Base-by-base conservation (phyloP, 2,113 vertebrate genomes). In the Larimichthys crocea region DNA sequence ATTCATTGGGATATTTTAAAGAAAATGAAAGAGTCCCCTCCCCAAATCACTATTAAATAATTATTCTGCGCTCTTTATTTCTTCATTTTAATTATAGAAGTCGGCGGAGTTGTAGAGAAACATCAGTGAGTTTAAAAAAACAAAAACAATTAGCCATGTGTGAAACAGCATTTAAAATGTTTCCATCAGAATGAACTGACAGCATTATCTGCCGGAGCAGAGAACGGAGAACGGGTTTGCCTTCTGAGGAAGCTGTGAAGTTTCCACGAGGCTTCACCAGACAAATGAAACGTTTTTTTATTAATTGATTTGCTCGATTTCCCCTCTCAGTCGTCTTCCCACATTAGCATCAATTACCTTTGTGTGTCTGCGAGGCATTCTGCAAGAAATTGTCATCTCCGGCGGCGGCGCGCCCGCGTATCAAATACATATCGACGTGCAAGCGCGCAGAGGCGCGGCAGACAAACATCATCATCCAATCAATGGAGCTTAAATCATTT, bases 131-230 rank as follows among this genome's bases (percentile, higher is more conserved):
- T 74, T 65, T 6, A 60, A 89, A 85, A 60, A 89, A 85, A 35
- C 90, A 83, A 72, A 82, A 56, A 87, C 65, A 84, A 91, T 90
- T 86, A 93, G 40, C 82, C 75, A 53, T 78, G 85, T 87, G 83
- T 91, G 90, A 92, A 92, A 83, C 87, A 60, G 70, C 84, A 89
- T 90, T 90, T 76, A 82, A 87, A 88, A 67, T 79, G 73, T 92
- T 90, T 90, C 70, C 80, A 77, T 89, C 72, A 64, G 77, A 89
- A 73, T 15, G 24, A 80, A 83, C 49, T 65, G 70, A 83, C 85
- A 74, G 88, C 40, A 67, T 86, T 91, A 89, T 89, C 90, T 87
- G 81, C 77, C 75, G 72, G 71, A 69, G 70, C 78, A 84, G 40
- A 80, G 57, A 84, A 77, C 26, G 29, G 40, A 80, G 60, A 70